These are phyloP conservation scores for Aphelinus certus DNA, from an alignment of 1,140 invertebrate species.

Conservation along the genomic window DNA sequence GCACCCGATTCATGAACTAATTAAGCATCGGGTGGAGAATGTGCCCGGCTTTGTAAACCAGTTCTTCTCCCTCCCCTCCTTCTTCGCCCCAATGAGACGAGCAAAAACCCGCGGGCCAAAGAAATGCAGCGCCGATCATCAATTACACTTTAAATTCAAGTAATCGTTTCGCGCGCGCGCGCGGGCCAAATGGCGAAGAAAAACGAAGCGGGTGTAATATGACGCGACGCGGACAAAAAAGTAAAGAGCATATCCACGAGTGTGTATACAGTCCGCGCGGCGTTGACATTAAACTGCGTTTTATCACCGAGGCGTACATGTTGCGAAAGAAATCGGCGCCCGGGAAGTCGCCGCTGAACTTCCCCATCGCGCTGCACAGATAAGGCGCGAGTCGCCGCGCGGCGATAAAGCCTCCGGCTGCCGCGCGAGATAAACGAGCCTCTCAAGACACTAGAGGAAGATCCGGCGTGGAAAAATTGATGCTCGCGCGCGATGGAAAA, in stretches of 20 bases:
- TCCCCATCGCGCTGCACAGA: neutral
- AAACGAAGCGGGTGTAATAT: too few relatives aligned
- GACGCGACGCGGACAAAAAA: too few relatives aligned
- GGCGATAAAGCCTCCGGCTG: neutral
- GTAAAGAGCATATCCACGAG: too few relatives aligned
- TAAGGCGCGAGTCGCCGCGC: neutral
- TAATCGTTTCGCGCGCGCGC: neutral
- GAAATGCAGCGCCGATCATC: neutral
- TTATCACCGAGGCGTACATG: too few relatives aligned
- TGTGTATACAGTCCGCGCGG: too few relatives aligned
- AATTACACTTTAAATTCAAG: slow-evolving; percentile 19
- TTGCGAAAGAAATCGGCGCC: neutral
- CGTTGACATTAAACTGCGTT: too few relatives aligned
- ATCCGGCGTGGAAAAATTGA: too few relatives aligned
- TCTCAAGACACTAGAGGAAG: too few relatives aligned
- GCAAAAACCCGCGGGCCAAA: neutral
- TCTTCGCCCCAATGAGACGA: neutral
- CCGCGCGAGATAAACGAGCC: neutral
- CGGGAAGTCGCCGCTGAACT: neutral
- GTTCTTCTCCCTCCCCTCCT: neutral
- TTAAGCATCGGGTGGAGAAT: neutral
- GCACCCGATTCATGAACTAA: slow-evolving; percentile 15
- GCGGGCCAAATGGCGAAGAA: too few relatives aligned
- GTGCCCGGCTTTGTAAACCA: slow-evolving; percentile 3
- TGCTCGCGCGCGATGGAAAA: too few relatives aligned